These are phyloP conservation scores for Argyresthia albistria DNA, from an alignment of 2,888 invertebrate species.

Conservation along the genomic window DNA sequence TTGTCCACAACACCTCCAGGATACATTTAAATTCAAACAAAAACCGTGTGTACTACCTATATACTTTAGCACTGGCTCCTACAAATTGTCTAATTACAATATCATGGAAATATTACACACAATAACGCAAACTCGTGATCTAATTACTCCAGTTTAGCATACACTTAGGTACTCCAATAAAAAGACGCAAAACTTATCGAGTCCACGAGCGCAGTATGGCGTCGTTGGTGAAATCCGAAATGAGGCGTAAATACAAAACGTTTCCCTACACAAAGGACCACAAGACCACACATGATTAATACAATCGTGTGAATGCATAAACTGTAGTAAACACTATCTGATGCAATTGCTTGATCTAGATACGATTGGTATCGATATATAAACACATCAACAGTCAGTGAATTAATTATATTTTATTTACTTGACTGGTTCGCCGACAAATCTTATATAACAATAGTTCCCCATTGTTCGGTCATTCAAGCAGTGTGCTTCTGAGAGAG, in stretches of 20 bases:
- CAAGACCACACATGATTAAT: neutral
- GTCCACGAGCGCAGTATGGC: slow-evolving; percentile 47
- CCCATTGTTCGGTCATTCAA: too few species aligned
- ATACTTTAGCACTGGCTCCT: too few species aligned
- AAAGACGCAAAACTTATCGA: slow-evolving; percentile 33
- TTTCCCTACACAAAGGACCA: neutral
- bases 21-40: too few species aligned
- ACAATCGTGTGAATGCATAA: slow-evolving; percentile 26
- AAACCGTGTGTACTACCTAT: too few species aligned
- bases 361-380: neutral
- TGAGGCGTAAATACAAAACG: slow-evolving; percentile 17
- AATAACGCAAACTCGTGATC: slow-evolving; percentile 21
- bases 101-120: too few species aligned
- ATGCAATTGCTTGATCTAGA: slow-evolving; percentile 32
- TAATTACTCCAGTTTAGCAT: slow-evolving; percentile 24
- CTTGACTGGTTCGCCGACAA: too few species aligned
- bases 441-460: too few species aligned
- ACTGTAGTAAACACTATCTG: slow-evolving; percentile 13
- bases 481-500: too few species aligned
- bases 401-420: neutral
- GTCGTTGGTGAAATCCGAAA: slow-evolving; percentile 24
- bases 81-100: too few species aligned
- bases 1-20: too few species aligned
- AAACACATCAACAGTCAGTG: neutral
- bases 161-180: slow-evolving; percentile 8